phyloP scores from a whole-genome alignment of 2,888 invertebrate species.

The Aphrophora alni region DNA sequence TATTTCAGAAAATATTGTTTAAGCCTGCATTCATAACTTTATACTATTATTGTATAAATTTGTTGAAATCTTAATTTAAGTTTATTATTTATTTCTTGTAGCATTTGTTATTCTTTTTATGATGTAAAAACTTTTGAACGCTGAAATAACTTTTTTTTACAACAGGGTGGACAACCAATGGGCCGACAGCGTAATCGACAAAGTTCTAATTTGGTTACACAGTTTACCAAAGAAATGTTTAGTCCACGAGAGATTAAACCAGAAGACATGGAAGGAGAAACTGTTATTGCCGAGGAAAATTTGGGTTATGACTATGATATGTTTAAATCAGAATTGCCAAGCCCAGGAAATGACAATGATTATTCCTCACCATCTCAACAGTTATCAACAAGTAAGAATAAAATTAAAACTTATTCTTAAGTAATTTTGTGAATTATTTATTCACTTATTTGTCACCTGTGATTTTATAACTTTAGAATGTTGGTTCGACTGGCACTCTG shows the following conservation, averaged over 20 bases:
- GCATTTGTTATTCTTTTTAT: too few species aligned
- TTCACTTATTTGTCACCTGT: too few species aligned
- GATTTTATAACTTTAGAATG: too few species aligned
- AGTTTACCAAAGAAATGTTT: constrained; percentile 70
- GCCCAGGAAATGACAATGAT: constrained; percentile 26
- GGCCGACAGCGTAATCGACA: not conserved
- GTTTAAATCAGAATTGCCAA: constrained; percentile 36
- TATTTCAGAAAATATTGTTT: too few species aligned
- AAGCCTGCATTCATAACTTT: too few species aligned
- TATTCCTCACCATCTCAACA: constrained; percentile 22
- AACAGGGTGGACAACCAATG: constrained; percentile 35
- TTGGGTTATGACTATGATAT: constrained; percentile 42
- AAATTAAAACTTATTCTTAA: too few species aligned
- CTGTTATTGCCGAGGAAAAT: constrained; percentile 12
- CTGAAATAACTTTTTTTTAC: not conserved
- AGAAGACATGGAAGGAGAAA: constrained; percentile 22
- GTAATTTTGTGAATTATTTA: too few species aligned
- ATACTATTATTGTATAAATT: too few species aligned
- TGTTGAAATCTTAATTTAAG: too few species aligned
- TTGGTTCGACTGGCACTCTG: too few species aligned
- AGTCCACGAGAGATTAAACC: constrained; percentile 26
- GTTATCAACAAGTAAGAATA: constrained; percentile 33
- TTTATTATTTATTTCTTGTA: too few species aligned
- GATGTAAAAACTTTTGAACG: too few species aligned
- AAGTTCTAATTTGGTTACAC: constrained; percentile 61